Evolutionary conservation across 2,888 invertebrate species (phyloP), one percentile per base, ranked within the genome.

Genomic region (Ormyrus thymus): DNA sequence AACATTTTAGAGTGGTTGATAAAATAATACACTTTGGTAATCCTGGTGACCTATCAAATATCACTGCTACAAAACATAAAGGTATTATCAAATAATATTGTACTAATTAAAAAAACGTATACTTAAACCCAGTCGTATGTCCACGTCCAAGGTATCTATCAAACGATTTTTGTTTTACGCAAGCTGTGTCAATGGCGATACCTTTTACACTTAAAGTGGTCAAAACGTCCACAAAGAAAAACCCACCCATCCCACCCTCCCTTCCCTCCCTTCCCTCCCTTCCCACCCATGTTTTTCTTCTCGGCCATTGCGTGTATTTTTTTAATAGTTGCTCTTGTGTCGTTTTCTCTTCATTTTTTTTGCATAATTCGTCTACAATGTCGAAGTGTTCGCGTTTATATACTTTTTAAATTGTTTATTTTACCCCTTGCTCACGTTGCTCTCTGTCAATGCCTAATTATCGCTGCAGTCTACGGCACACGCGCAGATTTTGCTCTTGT

Each of bases 211-310:
- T 78, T 80, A 82, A 81, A 85, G 81, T 86, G 85, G 84, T 85
- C 81, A 84, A 84, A 29, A 84, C 77, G 81, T 81, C 84, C 84
- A 83, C 85, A 84, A 83, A 84, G 73, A 82, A 82, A 79, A 80
- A 80, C 83, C 84, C 84, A 82, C 85, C 86, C 84, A 76, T 84
- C 84, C 86, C 86, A 79, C 85, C 87, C 86, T 82, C 85, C 88
- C 85, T 74, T 83, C 84, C 86, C 85, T 76, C 84, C 86, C 86
- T 83, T 83, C 85, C 88, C 85, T 73, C 73, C 82, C 83, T 74
- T 73, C 84, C 82, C 81, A 79, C 82, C 83, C 81, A 29, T 29
- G 78, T 65, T 81, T 74, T 78, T 83, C 82, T 83, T 82, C 84
- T 86, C 83, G 85, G 87, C 87, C 86, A 84, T 81, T 79, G 55